These are phyloP conservation scores for Eristalis tenax DNA, from an alignment of 2,888 invertebrate species.

Conservation along the genomic window DNA sequence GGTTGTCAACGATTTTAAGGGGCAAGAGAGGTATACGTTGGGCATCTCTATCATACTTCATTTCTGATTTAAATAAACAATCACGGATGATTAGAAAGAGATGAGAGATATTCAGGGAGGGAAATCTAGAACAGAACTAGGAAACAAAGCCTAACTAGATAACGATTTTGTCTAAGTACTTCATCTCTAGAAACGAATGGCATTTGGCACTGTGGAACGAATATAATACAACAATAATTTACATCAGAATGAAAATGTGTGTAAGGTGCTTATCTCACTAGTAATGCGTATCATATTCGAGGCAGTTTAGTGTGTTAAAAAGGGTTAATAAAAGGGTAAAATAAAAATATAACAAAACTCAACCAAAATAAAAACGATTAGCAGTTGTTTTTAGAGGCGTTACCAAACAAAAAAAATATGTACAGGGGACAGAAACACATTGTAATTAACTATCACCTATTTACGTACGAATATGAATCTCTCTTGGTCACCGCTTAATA, in stretches of 20 bases:
- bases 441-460: constrained; percentile 34
- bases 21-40: too few relatives aligned
- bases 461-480: constrained; percentile 60
- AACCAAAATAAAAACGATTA: constrained; percentile 4
- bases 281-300: not conserved
- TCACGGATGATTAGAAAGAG: too few relatives aligned
- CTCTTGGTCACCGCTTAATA: constrained; percentile 40
- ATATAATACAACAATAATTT: not conserved
- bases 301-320: constrained; percentile 29
- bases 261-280: not conserved
- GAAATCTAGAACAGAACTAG: too few relatives aligned
- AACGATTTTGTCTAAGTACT: too few relatives aligned
- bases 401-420: not conserved
- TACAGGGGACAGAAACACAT: not conserved
- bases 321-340: constrained; percentile 15
- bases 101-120: too few relatives aligned
- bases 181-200: too few relatives aligned
- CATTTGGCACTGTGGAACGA: too few relatives aligned
- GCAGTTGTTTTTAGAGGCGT: constrained; percentile 1
- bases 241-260: constrained; percentile 4
- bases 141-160: too few relatives aligned
- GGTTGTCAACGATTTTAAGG: too few relatives aligned
- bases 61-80: too few relatives aligned
- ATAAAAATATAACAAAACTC: constrained; percentile 9
- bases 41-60: too few relatives aligned